Evolutionary conservation across 64 coral and sea anemone genomes (phyloP).

Genomic region (Anthopleura sola): DNA sequence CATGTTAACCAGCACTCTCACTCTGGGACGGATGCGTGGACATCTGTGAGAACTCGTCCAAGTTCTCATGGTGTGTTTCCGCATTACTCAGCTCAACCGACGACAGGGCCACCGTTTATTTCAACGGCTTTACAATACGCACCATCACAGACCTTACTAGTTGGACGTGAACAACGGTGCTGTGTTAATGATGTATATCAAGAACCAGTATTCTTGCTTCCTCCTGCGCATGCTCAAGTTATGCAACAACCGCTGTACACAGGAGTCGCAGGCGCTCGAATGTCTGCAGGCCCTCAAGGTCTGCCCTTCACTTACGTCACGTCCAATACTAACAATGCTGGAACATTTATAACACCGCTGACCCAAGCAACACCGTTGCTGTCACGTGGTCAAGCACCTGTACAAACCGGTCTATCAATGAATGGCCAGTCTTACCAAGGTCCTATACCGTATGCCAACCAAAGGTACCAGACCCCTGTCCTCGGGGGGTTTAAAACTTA

Average conservation of each 20-base stretch:
- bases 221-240: constrained; percentile 64
- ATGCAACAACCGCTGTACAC: constrained; percentile 81
- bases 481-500: constrained; percentile 68
- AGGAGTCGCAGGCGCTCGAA: constrained; percentile 50
- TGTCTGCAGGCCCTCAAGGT: constrained; percentile 35
- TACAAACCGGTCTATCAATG: constrained; percentile 53
- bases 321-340: constrained; percentile 28
- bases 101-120: constrained; percentile 55
- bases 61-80: constrained; percentile 67
- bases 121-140: constrained; percentile 64
- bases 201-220: constrained; percentile 74
- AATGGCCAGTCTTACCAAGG: constrained; percentile 47
- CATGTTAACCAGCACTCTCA: neutral
- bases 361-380: constrained; percentile 45
- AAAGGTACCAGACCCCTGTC: constrained; percentile 50
- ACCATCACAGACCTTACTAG: constrained; percentile 62
- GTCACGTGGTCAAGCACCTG: constrained; percentile 51
- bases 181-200: constrained; percentile 53
- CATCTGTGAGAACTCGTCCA: constrained; percentile 27
- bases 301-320: constrained; percentile 76
- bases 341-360: constrained; percentile 56
- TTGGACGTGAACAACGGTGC: constrained; percentile 67
- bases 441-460: constrained; percentile 19
- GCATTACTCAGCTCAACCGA: constrained; percentile 48
- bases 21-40: neutral